These are phyloP conservation scores for Aleadryas rufinucha DNA, from an alignment of 2,113 vertebrate species.

Conservation along the genomic window DNA sequence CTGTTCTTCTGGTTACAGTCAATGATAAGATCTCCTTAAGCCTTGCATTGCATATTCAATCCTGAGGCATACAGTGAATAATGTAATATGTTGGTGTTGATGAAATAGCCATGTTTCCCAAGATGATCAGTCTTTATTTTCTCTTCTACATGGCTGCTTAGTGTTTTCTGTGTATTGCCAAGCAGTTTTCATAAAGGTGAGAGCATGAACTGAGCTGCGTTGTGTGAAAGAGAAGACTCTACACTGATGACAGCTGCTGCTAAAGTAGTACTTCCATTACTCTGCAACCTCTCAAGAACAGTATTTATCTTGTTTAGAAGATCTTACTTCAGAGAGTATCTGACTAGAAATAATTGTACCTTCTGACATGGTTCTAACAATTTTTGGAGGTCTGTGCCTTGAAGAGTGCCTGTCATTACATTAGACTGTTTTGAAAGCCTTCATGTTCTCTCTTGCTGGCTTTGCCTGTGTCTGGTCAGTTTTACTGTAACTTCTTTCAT, in stretches of 20 bases:
- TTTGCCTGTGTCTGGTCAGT: neutral
- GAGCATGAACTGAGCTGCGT: neutral
- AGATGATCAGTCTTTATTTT: neutral
- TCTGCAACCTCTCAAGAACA: neutral
- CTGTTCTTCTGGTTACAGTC: neutral
- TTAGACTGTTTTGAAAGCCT: neutral
- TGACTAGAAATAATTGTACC: neutral
- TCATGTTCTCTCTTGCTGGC: neutral
- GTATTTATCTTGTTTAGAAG: neutral
- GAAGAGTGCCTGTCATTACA: neutral
- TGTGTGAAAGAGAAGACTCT: neutral
- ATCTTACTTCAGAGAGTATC: neutral
- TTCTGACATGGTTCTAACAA: neutral
- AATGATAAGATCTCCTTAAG: neutral
- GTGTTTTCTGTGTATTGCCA: neutral
- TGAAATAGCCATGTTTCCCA: neutral
- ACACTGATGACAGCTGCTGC: neutral
- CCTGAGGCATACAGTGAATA: neutral
- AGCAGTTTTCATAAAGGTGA: neutral
- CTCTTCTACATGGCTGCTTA: rapidly evolving
- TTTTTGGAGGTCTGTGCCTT: neutral
- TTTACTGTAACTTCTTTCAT: neutral
- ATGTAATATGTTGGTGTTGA: neutral
- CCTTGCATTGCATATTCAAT: neutral
- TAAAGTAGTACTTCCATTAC: neutral